These are phyloP conservation scores for Fabriciana adippe DNA, from an alignment of 2,888 invertebrate species.

Conservation along the genomic window DNA sequence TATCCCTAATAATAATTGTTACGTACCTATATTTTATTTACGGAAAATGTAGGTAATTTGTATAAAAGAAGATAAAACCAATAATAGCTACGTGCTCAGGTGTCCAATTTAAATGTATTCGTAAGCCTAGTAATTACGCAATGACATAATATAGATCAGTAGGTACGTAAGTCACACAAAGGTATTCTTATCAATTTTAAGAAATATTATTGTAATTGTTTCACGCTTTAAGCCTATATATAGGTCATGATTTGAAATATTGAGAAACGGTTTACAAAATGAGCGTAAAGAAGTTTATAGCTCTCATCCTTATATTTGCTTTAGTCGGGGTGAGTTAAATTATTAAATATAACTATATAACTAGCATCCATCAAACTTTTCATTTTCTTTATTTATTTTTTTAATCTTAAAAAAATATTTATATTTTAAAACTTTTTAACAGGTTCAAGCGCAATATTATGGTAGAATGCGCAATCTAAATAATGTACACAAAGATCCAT, in stretches of 20 bases:
- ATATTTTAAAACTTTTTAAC: conserved; percentile 24
- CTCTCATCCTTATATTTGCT: conserved; percentile 5
- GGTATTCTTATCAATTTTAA: conserved; percentile 13
- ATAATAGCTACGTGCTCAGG: conserved; percentile 2
- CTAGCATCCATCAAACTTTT: too few relatives aligned
- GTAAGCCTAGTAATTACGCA: conserved; percentile 12
- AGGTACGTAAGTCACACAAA: conserved; percentile 1
- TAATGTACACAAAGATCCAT: conserved; percentile 26
- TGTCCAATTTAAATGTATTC: not conserved
- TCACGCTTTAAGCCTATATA: conserved; percentile 19
- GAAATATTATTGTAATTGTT: conserved; percentile 12
- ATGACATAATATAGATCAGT: conserved; percentile 1
- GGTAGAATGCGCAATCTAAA: conserved; percentile 35
- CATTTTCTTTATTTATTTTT: not conserved
- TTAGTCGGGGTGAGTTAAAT: conserved; percentile 15
- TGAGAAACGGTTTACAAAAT: conserved; percentile 17
- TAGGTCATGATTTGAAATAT: conserved; percentile 13
- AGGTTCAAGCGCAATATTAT: conserved; percentile 51
- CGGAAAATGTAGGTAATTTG: not conserved
- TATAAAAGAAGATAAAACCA: not conserved
- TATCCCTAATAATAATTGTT: too few relatives aligned
- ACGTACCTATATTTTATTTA: too few relatives aligned
- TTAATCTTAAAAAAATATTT: not conserved
- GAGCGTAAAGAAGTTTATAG: conserved; percentile 8
- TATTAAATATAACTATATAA: too few relatives aligned